A percentile compares a stretch with the other conserved stretches of the same genome.
Conservation (phyloP, 2,113 vertebrate genomes). For the Zingel zingel region DNA sequence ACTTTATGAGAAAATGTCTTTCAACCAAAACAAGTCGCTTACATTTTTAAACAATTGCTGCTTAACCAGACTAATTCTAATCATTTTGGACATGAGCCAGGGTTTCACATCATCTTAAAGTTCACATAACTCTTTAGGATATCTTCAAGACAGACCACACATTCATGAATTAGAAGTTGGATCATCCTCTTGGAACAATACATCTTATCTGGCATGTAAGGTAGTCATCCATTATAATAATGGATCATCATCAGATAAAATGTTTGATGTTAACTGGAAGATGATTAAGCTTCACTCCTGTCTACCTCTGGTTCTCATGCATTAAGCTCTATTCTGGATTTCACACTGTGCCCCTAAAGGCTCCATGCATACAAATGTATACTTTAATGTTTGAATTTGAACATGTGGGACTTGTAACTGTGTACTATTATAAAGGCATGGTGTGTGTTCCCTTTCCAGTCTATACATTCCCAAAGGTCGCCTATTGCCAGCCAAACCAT, state of each 20-base stretch:
- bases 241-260: constrained; percentile 37
- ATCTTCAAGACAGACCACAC: constrained; percentile 22
- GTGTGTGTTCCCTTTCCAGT: constrained; percentile 35
- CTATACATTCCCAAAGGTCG: constrained; percentile 45
- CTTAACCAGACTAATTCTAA: constrained; percentile 18
- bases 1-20: constrained; percentile 54
- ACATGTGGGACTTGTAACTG: constrained; percentile 31
- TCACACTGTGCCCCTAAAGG: constrained; percentile 29
- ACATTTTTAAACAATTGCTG: constrained; percentile 31
- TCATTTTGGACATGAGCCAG: constrained; percentile 13
- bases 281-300: constrained; percentile 44
- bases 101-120: constrained; percentile 48
- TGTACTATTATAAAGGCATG: constrained; percentile 41
- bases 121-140: constrained; percentile 54
- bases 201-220: constrained; percentile 17
- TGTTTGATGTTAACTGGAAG: constrained; percentile 47
- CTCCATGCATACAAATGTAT: constrained; percentile 35
- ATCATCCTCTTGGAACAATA: constrained; percentile 40
- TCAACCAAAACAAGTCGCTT: constrained; percentile 54
- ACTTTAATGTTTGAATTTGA: constrained; percentile 39
- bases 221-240: constrained; percentile 38
- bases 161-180: constrained; percentile 36
- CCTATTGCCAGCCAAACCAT: constrained; percentile 29
- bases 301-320: constrained; percentile 31
- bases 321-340: constrained; percentile 21